phyloP scores from a whole-genome alignment of 92 coral and sea anemone genomes.

The Diadumene lineata region DNA sequence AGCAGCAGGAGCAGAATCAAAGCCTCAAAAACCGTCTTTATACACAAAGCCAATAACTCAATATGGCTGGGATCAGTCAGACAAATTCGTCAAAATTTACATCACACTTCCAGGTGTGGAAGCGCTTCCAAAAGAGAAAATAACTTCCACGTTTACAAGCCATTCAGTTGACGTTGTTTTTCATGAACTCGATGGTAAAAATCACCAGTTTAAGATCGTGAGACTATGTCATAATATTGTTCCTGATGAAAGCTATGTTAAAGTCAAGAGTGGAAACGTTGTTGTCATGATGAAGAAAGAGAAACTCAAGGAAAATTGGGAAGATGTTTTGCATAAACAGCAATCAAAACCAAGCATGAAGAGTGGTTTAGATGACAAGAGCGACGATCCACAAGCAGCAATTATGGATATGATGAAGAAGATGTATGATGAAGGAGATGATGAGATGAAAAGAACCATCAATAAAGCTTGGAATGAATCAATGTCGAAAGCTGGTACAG shows the following conservation, averaged over 20 bases:
- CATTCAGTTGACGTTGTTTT: conserved; percentile 66
- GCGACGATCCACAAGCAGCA: conserved; percentile 79
- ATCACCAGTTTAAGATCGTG: conserved; percentile 77
- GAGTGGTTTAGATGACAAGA: conserved; percentile 40
- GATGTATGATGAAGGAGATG: conserved; percentile 98
- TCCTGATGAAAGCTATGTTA: conserved; percentile 67
- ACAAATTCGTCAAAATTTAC: conserved; percentile 79
- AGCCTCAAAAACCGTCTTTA: conserved; percentile 38
- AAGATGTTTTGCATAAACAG: conserved; percentile 33
- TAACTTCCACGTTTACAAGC: conserved; percentile 57
- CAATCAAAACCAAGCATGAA: conserved; percentile 12
- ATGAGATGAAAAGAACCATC: conserved; percentile 95
- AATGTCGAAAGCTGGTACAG: conserved; percentile 61
- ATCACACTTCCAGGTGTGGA: conserved; percentile 82
- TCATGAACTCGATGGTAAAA: conserved; percentile 73
- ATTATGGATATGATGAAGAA: conserved; percentile 97
- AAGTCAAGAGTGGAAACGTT: conserved; percentile 69
- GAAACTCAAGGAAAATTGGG: conserved; percentile 62
- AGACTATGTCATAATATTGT: conserved; percentile 68
- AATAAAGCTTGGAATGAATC: conserved; percentile 98
- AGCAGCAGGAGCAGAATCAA: conserved; percentile 30
- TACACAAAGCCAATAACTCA: conserved; percentile 60
- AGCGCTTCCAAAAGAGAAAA: conserved; percentile 63
- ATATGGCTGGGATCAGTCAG: conserved; percentile 91
- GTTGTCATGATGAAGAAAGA: conserved; percentile 77